These are phyloP conservation scores for Oxyscelio sp. DNA, from an alignment of 2,888 invertebrate species.

Conservation along the genomic window DNA sequence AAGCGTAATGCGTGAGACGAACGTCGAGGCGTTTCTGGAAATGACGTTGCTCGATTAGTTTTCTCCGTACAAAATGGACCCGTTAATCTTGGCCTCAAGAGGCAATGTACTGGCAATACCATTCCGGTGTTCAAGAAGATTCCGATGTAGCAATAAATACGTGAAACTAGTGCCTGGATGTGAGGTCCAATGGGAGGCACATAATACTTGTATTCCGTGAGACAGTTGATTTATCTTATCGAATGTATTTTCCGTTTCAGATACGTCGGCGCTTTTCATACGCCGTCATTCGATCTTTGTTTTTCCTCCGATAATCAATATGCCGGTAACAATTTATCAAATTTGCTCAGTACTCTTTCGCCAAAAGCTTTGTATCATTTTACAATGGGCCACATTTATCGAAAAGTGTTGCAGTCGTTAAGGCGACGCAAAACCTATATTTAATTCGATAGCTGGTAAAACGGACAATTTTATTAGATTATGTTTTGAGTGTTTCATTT, in stretches of 20 bases:
- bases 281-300: conserved; percentile 59
- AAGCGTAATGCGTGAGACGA: conserved; percentile 42
- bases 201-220: conserved; percentile 64
- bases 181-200: conserved; percentile 61
- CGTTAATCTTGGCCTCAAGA: conserved; percentile 70
- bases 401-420: conserved; percentile 23
- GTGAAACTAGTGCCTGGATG: conserved; percentile 67
- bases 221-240: conserved; percentile 69
- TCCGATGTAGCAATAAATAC: conserved; percentile 70
- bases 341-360: conserved; percentile 41
- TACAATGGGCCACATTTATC: conserved; percentile 40
- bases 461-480: too few species aligned
- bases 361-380: conserved; percentile 53
- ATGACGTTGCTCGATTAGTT: conserved; percentile 69
- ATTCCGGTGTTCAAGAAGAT: conserved; percentile 66
- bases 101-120: conserved; percentile 71
- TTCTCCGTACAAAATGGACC: conserved; percentile 47
- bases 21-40: conserved; percentile 56
- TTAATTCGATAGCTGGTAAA: too few species aligned
- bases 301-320: conserved; percentile 64
- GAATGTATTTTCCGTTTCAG: conserved; percentile 64
- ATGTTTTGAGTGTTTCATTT: too few species aligned
- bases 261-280: conserved; percentile 58
- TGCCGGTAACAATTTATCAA: conserved; percentile 66
- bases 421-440: conserved; percentile 9